Conservation (phyloP, 2,113 vertebrate genomes). For the Pseudopodoces humilis region DNA sequence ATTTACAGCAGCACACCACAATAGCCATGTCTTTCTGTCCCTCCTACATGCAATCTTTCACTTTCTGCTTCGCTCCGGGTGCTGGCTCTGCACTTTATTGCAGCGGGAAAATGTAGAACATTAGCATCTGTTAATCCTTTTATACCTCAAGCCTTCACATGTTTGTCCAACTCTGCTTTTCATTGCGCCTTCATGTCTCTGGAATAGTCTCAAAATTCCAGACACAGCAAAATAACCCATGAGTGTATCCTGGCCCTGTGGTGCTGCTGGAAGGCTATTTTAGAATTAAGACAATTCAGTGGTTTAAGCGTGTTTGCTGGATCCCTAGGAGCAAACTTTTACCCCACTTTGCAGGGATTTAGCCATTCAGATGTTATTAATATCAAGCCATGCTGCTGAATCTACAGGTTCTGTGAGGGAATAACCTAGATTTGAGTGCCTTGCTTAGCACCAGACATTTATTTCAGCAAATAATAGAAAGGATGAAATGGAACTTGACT, state of each 20-base stretch:
- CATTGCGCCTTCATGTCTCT: neutral
- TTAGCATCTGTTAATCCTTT: slow-evolving; percentile 50
- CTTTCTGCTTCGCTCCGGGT: neutral
- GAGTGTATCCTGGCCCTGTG: neutral
- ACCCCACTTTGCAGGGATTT: slow-evolving; percentile 44
- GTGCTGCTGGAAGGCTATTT: slow-evolving; percentile 2
- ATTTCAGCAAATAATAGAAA: neutral
- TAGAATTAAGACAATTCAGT: slow-evolving; percentile 12
- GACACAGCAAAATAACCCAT: neutral
- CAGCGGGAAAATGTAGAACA: slow-evolving; percentile 14
- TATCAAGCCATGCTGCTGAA: slow-evolving; percentile 27
- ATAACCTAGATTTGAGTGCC: slow-evolving; percentile 26
- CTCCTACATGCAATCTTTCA: neutral
- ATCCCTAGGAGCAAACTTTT: slow-evolving; percentile 47
- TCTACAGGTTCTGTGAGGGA: slow-evolving; percentile 34
- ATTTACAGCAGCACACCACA: neutral
- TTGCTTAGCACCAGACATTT: neutral
- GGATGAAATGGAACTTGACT: neutral
- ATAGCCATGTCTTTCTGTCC: neutral
- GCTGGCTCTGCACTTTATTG: neutral
- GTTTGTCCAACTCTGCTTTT: slow-evolving; percentile 16
- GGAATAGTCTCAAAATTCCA: slow-evolving; percentile 31
- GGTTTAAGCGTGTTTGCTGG: neutral
- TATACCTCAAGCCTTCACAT: slow-evolving; percentile 19
- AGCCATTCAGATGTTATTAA: slow-evolving; percentile 33